These are phyloP conservation scores for Hipposideros larvatus DNA, from an alignment of 2,797 vertebrate species.

Conservation along the genomic window DNA sequence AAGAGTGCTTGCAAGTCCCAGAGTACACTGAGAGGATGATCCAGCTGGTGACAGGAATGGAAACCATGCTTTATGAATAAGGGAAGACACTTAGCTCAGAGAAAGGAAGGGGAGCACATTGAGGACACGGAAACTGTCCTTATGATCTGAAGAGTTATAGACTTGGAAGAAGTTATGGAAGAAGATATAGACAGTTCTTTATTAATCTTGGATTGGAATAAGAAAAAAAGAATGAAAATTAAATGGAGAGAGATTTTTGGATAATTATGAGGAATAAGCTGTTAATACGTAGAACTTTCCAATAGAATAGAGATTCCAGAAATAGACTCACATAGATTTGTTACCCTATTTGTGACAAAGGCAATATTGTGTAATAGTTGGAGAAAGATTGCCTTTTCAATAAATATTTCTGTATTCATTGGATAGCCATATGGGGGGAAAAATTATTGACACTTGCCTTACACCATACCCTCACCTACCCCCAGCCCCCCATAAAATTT, in stretches of 20 bases:
- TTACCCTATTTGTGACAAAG: background rate
- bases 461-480: no score
- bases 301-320: background rate
- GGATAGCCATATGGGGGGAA: background rate
- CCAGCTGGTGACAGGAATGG: background rate
- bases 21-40: background rate
- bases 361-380: background rate
- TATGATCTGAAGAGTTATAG: background rate
- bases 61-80: background rate
- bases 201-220: background rate
- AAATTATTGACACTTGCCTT: background rate
- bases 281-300: background rate
- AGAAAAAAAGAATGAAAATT: background rate
- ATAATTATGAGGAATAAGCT: background rate
- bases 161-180: background rate
- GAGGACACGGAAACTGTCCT: background rate
- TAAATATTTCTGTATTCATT: background rate
- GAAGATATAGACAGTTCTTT: background rate
- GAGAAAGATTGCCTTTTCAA: background rate
- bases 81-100: background rate
- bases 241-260: background rate
- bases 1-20: background rate
- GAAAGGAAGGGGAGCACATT: background rate
- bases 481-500: no score
- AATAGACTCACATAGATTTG: background rate